Percentiles rank a stretch among this genome's conserved stretches.
These are phyloP conservation scores for Papilio demoleus DNA, from an alignment of 2,888 invertebrate species.

Conservation along the genomic window DNA sequence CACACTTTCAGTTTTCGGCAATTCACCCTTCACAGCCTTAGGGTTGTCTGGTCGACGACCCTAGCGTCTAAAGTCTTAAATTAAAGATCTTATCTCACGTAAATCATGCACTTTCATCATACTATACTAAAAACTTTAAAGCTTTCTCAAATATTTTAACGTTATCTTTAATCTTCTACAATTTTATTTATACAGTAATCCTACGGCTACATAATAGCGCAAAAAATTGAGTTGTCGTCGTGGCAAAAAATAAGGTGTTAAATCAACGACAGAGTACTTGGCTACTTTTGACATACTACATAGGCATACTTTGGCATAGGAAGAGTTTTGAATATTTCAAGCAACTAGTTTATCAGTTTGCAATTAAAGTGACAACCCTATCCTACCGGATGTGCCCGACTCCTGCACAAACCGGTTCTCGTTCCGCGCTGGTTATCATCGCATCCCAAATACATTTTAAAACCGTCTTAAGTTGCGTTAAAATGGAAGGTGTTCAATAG, in stretches of 20 bases:
- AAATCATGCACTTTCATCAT: conserved; percentile 1
- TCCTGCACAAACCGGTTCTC: conserved; percentile 61
- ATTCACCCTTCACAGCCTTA: conserved; percentile 24
- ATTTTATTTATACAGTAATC: too few relatives aligned
- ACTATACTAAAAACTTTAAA: not conserved
- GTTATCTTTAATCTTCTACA: not conserved
- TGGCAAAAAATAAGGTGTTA: too few relatives aligned
- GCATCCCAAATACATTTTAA: conserved; percentile 65
- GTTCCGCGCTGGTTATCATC: conserved; percentile 70
- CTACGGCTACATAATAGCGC: too few relatives aligned
- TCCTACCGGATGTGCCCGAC: conserved; percentile 51
- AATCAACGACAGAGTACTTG: too few relatives aligned
- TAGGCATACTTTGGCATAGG: too few relatives aligned
- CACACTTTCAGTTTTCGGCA: not conserved
- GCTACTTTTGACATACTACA: too few relatives aligned
- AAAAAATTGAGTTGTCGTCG: too few relatives aligned
- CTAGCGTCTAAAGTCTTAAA: not conserved
- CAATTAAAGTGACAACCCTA: conserved; percentile 45
- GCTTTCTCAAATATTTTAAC: not conserved
- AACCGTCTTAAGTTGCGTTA: conserved; percentile 52
- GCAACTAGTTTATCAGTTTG: not conserved
- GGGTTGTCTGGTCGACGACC: conserved; percentile 40
- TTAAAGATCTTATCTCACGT: conserved; percentile 14
- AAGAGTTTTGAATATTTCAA: not conserved
- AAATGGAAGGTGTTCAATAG: conserved; percentile 43